Evolutionary conservation across 2,797 vertebrate genomes (phyloP).

Genomic region (Diplodus sargus): DNA sequence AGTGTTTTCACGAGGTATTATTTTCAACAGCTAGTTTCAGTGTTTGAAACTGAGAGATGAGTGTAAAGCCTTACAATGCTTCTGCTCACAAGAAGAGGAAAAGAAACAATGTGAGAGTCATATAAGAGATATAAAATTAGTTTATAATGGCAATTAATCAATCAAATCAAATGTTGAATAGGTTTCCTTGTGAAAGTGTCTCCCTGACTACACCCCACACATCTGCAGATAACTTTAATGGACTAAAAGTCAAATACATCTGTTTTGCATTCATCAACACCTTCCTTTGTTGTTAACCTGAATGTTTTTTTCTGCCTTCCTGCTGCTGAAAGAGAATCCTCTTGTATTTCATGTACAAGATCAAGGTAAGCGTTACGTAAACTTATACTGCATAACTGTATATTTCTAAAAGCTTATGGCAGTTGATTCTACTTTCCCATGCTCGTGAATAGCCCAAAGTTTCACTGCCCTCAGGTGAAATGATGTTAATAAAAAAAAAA

Average conservation of each 20-base stretch:
- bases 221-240: slow-evolving; percentile 8
- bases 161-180: not conserved
- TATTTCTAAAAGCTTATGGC: slow-evolving; percentile 13
- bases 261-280: slow-evolving; percentile 29
- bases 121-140: not conserved
- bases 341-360: slow-evolving; percentile 20
- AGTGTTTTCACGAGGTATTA: too few species aligned
- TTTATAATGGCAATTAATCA: not conserved
- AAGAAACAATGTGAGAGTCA: too few species aligned
- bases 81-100: too few species aligned
- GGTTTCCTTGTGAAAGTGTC: slow-evolving; percentile 6
- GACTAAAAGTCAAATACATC: slow-evolving; percentile 17
- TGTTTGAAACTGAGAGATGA: too few species aligned
- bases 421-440: slow-evolving; percentile 22
- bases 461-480: slow-evolving; percentile 15
- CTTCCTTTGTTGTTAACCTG: slow-evolving; percentile 19
- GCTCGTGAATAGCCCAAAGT: slow-evolving; percentile 2
- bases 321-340: not conserved
- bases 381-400: not conserved
- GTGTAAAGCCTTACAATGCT: too few species aligned
- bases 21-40: too few species aligned
- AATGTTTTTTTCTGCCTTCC: not conserved
- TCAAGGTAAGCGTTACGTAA: slow-evolving; percentile 6
- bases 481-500: slow-evolving; percentile 36
- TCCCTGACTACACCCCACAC: not conserved